Conservation (phyloP, 1,140 invertebrate species). For the Drosophila navojoa region DNA sequence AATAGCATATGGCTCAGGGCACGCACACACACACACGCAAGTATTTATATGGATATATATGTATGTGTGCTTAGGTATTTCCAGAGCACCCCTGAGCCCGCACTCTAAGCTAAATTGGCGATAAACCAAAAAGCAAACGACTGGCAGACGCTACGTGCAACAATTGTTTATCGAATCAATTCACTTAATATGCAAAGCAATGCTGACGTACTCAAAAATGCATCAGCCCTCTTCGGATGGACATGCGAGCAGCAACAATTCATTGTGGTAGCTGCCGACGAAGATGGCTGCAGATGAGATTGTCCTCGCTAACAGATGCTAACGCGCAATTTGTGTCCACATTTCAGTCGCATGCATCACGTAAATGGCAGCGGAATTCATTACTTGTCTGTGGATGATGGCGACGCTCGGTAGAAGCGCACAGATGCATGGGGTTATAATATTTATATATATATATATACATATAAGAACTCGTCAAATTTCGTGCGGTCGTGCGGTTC, state of each 20-base stretch:
- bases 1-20: conserved; percentile 62
- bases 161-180: conserved; percentile 54
- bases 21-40: conserved; percentile 27
- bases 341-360: conserved; percentile 62
- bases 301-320: conserved; percentile 46
- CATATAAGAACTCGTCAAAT: conserved; percentile 68
- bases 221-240: conserved; percentile 16
- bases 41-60: too few species aligned
- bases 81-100: too few species aligned
- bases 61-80: too few species aligned
- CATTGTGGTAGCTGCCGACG: neutral
- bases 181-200: conserved; percentile 43
- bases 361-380: conserved; percentile 69
- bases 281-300: conserved; percentile 31
- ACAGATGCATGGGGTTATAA: conserved; percentile 65
- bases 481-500: conserved; percentile 43
- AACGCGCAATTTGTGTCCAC: conserved; percentile 69
- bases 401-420: conserved; percentile 60
- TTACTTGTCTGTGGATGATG: conserved; percentile 26
- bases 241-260: conserved; percentile 7
- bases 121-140: neutral
- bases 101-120: neutral
- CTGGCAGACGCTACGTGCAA: conserved; percentile 29
- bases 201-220: conserved; percentile 56
- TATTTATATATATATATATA: too few species aligned